A percentile compares a stretch with the other conserved stretches of the same genome.
These are phyloP conservation scores for Anhinga anhinga DNA, from an alignment of 2,113 vertebrate genomes.

Conservation along the genomic window DNA sequence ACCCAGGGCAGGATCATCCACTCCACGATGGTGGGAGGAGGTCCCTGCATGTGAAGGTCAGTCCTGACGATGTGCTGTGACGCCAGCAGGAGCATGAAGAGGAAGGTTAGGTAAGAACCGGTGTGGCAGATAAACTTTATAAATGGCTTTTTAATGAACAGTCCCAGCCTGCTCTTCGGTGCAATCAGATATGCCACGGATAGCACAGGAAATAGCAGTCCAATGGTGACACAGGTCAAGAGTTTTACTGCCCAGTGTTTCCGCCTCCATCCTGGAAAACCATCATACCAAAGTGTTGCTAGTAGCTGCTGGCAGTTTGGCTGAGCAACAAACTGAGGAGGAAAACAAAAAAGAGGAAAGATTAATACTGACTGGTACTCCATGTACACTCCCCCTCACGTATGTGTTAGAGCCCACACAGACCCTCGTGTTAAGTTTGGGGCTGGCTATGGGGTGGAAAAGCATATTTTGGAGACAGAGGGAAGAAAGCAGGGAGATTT, in stretches of 20 bases:
- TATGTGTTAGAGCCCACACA: background rate
- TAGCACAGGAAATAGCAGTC: slow-evolving; percentile 90
- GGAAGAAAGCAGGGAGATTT: background rate
- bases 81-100: slow-evolving; percentile 93
- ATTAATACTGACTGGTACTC: background rate
- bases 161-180: slow-evolving; percentile 90
- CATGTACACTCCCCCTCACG: background rate
- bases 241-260: slow-evolving; percentile 96
- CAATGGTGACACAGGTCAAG: slow-evolving; percentile 93
- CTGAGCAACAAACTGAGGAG: slow-evolving; percentile 91
- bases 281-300: slow-evolving; percentile 95
- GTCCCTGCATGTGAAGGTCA: slow-evolving; percentile 94
- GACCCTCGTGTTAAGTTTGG: background rate
- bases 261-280: slow-evolving; percentile 95
- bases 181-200: slow-evolving; percentile 92
- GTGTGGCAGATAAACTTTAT: slow-evolving; percentile 99
- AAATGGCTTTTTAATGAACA: slow-evolving; percentile 97
- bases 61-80: slow-evolving; percentile 96
- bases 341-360: background rate
- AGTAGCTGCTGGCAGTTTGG: slow-evolving; percentile 98
- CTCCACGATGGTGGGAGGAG: slow-evolving; percentile 93
- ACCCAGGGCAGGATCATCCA: slow-evolving; percentile 99
- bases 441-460: background rate
- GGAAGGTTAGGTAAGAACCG: slow-evolving; percentile 95
- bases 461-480: background rate